A percentile compares a stretch with the other conserved stretches of the same genome.
Conservation (phyloP, 2,113 vertebrate genomes). For the Lycaon pictus region DNA sequence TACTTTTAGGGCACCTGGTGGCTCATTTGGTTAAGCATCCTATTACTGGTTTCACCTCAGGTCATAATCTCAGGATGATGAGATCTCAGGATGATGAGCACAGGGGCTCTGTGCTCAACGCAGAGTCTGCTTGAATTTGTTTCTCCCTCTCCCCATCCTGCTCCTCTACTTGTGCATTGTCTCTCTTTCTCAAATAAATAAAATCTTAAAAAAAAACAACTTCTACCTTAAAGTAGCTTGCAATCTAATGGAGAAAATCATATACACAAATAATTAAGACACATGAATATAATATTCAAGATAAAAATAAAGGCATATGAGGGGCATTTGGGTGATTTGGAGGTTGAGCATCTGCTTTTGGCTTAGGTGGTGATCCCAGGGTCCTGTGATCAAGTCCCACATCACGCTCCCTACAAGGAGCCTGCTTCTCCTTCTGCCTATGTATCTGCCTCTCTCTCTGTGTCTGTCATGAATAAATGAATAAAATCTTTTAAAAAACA, state of each 20-base stretch:
- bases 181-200: not conserved
- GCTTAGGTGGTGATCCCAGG: too few species aligned
- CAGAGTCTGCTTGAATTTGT: not conserved
- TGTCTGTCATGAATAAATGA: too few species aligned
- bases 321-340: too few species aligned
- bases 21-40: not conserved
- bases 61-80: not conserved
- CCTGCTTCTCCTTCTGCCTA: too few species aligned
- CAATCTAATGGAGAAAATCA: not conserved
- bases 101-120: not conserved
- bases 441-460: too few species aligned
- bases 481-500: too few species aligned
- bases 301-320: not conserved
- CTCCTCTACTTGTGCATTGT: not conserved
- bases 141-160: not conserved
- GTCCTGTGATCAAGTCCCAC: too few species aligned
- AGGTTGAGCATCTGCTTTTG: too few species aligned
- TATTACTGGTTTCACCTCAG: not conserved
- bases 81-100: not conserved
- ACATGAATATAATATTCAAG: not conserved
- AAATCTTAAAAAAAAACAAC: not conserved
- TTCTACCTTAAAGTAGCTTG: not conserved
- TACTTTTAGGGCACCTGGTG: not conserved
- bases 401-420: too few species aligned
- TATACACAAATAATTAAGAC: not conserved